phyloP scores from a whole-genome alignment of 2,888 invertebrate species.

The Scrobipalpa costella region DNA sequence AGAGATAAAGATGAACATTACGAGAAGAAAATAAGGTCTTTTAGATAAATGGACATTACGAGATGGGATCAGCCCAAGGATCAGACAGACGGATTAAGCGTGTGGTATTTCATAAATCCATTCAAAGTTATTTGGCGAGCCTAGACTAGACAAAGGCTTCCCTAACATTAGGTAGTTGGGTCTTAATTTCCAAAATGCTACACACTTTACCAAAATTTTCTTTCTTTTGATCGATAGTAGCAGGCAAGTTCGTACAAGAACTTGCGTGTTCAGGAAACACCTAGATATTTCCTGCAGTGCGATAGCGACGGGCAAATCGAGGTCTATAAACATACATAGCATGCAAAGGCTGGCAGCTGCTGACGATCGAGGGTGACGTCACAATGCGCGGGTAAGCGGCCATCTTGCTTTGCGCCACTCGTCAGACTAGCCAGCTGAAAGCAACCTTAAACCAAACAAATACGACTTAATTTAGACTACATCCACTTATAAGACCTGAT shows the following conservation, averaged over 20 bases:
- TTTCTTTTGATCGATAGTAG: not conserved
- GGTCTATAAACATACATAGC: not conserved
- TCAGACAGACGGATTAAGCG: no score
- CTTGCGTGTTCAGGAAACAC: constrained; percentile 13
- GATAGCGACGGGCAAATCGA: not conserved
- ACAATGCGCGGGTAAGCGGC: constrained; percentile 2
- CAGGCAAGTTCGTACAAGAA: not conserved
- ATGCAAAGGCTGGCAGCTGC: constrained; percentile 7
- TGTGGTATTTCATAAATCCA: no score
- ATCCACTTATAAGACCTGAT: not conserved
- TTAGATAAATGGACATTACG: no score
- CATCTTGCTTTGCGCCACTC: constrained; percentile 15
- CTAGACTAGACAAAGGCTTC: no score
- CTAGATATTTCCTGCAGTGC: constrained; percentile 19
- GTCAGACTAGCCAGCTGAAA: not conserved
- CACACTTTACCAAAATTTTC: not conserved
- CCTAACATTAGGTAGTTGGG: no score
- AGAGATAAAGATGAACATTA: no score
- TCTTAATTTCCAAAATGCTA: not conserved
- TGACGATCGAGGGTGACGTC: constrained; percentile 7
- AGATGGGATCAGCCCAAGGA: no score
- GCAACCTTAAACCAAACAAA: constrained; percentile 2
- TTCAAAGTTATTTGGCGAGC: no score
- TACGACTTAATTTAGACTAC: constrained; percentile 12
- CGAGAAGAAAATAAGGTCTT: no score